A percentile compares a stretch with the other conserved stretches of the same genome.
Conservation (phyloP, 2,888 invertebrate species). For the Spodoptera littoralis region DNA sequence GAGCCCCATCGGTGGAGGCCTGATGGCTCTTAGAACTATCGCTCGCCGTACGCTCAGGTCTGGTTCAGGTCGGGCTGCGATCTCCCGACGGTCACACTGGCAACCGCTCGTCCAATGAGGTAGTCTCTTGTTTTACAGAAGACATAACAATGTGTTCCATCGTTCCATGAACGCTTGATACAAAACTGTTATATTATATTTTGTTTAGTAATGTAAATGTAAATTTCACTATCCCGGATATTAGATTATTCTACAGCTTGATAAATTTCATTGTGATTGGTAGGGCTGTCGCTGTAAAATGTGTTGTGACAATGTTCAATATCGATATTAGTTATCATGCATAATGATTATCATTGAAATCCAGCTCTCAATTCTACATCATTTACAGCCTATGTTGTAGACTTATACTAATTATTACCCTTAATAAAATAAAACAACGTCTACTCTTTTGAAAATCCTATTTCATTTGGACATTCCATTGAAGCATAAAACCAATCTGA, state of each 20-base stretch:
- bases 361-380: slow-evolving; percentile 2
- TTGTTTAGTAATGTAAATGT: slow-evolving; percentile 41
- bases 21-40: no score
- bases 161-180: slow-evolving; percentile 14
- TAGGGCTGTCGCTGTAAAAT: slow-evolving; percentile 48
- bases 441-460: slow-evolving; percentile 45
- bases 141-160: slow-evolving; percentile 10
- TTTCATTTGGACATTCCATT: slow-evolving; percentile 54
- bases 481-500: slow-evolving; percentile 13
- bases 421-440: slow-evolving; percentile 44
- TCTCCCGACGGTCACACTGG: no score
- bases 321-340: background rate
- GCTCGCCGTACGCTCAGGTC: no score
- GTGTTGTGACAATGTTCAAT: background rate
- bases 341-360: background rate
- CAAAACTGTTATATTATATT: slow-evolving; percentile 45
- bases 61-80: no score
- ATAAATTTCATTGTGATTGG: slow-evolving; percentile 55
- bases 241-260: slow-evolving; percentile 55
- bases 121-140: background rate
- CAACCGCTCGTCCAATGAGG: no score
- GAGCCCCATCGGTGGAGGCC: no score
- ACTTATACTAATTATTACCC: slow-evolving; percentile 35
- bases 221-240: slow-evolving; percentile 55
- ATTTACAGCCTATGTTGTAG: slow-evolving; percentile 3